These are phyloP conservation scores for Cinclus cinclus DNA, from an alignment of 2,113 vertebrate species.

Conservation along the genomic window DNA sequence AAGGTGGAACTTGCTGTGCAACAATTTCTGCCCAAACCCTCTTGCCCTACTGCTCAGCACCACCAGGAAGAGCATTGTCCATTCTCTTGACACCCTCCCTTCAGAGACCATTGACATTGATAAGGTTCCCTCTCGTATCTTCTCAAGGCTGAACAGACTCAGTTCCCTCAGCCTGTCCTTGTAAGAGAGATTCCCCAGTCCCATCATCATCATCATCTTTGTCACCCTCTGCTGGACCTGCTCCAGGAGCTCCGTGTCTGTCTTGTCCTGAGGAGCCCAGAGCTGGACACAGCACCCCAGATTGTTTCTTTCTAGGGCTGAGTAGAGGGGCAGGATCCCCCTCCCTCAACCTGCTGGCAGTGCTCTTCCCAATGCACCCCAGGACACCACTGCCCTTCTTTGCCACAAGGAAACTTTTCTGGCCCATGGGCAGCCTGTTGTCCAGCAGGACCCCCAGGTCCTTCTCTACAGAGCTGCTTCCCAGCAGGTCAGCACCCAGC, in stretches of 20 bases:
- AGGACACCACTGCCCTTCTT: neutral
- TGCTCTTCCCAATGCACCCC: neutral
- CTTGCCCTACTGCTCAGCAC: neutral
- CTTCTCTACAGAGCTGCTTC: neutral
- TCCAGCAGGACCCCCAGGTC: neutral
- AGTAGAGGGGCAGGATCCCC: neutral
- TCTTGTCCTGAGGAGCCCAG: neutral
- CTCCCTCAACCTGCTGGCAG: neutral
- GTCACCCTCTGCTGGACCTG: neutral
- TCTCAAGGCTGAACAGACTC: neutral
- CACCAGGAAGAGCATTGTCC: neutral
- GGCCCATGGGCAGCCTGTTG: no score
- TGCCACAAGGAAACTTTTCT: neutral
- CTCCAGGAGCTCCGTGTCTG: neutral
- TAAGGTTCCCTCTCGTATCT: neutral
- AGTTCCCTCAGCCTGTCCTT: neutral
- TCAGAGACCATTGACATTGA: neutral
- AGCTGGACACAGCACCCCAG: neutral
- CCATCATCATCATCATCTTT: no score
- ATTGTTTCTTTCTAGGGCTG: neutral
- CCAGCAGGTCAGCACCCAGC: neutral
- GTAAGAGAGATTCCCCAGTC: neutral
- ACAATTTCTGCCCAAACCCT: neutral
- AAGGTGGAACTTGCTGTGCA: neutral
- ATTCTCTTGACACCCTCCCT: neutral